Evolutionary conservation across 2,888 invertebrate species (phyloP).

Genomic region (Mamestra brassicae): DNA sequence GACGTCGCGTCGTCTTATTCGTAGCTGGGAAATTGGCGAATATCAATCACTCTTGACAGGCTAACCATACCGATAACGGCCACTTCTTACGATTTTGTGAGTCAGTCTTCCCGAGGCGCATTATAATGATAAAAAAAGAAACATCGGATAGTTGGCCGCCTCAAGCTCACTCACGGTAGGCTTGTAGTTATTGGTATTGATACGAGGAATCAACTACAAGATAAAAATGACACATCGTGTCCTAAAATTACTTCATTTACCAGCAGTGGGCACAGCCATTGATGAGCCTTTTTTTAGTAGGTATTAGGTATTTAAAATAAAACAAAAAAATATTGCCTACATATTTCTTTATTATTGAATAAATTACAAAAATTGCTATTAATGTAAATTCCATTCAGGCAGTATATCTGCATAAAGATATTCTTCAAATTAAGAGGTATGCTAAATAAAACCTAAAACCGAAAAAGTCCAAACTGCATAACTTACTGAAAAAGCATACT

Average conservation of each 20-base stretch:
- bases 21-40: background rate
- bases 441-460: slow-evolving; percentile 78
- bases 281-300: too few relatives aligned
- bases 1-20: background rate
- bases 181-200: too few relatives aligned
- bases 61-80: too few relatives aligned
- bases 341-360: slow-evolving; percentile 85
- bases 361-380: slow-evolving; percentile 85
- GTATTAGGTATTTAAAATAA: slow-evolving; percentile 57
- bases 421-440: slow-evolving; percentile 72
- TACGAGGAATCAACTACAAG: too few relatives aligned
- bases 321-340: slow-evolving; percentile 78
- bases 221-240: too few relatives aligned
- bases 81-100: background rate
- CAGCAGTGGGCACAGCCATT: too few relatives aligned
- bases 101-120: background rate
- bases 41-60: too few relatives aligned
- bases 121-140: background rate
- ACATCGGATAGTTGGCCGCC: too few relatives aligned
- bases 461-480: slow-evolving; percentile 71
- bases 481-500: slow-evolving; percentile 70
- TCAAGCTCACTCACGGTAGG: too few relatives aligned
- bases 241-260: too few relatives aligned
- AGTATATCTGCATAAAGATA: slow-evolving; percentile 79
- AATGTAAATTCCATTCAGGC: slow-evolving; percentile 79